Percentiles rank a stretch among this genome's conserved stretches.
Evolutionary conservation across 2,797 vertebrate genomes (phyloP).

Genomic region (Monodelphis domestica): DNA sequence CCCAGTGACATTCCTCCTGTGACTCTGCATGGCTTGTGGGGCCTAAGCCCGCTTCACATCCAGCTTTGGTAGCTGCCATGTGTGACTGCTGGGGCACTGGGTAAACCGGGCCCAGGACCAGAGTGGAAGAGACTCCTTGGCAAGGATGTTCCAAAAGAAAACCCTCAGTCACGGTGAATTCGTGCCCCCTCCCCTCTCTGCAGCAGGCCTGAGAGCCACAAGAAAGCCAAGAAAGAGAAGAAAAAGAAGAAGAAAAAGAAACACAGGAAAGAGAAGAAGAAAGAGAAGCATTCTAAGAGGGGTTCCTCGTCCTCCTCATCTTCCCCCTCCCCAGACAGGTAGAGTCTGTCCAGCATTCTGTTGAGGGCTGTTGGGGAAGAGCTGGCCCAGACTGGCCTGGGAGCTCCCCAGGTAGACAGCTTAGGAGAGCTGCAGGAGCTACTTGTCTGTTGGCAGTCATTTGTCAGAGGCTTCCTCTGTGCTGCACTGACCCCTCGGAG

Average conservation of each 20-base stretch:
- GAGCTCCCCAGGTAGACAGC: too few relatives aligned
- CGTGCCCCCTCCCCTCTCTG: not conserved
- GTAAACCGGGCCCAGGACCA: not conserved
- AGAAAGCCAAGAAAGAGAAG: slow-evolving; percentile 92
- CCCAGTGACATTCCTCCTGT: too few relatives aligned
- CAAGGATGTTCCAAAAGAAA: not conserved
- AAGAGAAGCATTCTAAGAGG: slow-evolving; percentile 85
- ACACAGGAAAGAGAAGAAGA: slow-evolving; percentile 87
- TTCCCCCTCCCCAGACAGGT: slow-evolving; percentile 78
- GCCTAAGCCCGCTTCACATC: too few relatives aligned
- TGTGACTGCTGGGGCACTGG: not conserved
- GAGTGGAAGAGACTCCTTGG: not conserved
- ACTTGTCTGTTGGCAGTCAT: too few relatives aligned
- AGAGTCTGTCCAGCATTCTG: slow-evolving; percentile 59
- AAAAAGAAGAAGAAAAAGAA: slow-evolving; percentile 90
- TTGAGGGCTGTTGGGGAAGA: not conserved
- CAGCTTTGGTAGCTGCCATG: not conserved
- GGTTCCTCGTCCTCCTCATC: slow-evolving; percentile 64
- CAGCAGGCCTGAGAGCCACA: slow-evolving; percentile 85
- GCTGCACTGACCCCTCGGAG: too few relatives aligned
- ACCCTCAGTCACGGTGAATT: not conserved
- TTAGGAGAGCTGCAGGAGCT: too few relatives aligned
- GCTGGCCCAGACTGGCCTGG: too few relatives aligned
- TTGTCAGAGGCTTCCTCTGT: too few relatives aligned
- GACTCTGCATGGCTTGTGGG: too few relatives aligned